phyloP scores from a whole-genome alignment of 2,797 vertebrate species.

The Lophotriccus pileatus region DNA sequence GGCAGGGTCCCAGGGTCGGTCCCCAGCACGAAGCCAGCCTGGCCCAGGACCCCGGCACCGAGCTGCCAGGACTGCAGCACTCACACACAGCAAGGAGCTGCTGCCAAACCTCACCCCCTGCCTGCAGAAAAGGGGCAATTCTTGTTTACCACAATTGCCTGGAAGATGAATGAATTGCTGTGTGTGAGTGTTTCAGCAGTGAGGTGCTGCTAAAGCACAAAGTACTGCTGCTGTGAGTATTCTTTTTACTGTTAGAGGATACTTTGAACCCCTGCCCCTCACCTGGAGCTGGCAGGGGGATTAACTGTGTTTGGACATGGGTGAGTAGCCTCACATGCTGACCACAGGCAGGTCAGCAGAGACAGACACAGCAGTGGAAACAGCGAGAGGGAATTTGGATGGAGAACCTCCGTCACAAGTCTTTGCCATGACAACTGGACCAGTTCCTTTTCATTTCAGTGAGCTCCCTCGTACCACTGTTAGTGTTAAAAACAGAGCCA shows the following conservation, averaged over 20 bases:
- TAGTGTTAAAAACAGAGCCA: background rate
- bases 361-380: background rate
- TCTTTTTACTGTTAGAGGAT: background rate
- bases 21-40: background rate
- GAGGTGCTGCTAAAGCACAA: background rate
- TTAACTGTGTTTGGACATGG: fast-evolving
- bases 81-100: background rate
- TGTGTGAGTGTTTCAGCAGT: background rate
- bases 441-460: background rate
- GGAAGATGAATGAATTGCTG: background rate
- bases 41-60: fast-evolving
- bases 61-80: background rate
- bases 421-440: constrained; percentile 46
- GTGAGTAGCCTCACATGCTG: background rate
- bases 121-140: background rate
- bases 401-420: background rate
- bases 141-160: background rate
- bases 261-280: background rate
- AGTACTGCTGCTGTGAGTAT: background rate
- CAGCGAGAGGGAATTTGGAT: background rate
- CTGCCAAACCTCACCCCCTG: background rate
- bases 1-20: fast-evolving
- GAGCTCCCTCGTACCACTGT: background rate
- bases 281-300: background rate
- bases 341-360: background rate